phyloP scores from a whole-genome alignment of 2,888 invertebrate genomes.

The Prenolepis imparis region DNA sequence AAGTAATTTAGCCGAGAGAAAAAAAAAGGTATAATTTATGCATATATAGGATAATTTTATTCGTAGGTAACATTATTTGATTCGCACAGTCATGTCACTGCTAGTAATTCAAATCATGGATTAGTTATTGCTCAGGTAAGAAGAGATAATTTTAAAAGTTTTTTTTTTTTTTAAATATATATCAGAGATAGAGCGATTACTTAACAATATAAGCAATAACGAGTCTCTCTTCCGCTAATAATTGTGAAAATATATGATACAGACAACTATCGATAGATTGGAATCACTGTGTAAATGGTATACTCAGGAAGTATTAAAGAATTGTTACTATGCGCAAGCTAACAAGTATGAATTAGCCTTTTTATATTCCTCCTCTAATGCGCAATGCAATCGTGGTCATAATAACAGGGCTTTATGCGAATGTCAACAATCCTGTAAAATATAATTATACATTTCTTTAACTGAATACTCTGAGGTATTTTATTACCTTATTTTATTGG shows the following conservation, averaged over 20 bases:
- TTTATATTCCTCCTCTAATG: conserved; percentile 81
- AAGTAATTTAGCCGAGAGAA: conserved; percentile 17
- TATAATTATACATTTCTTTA: conserved; percentile 42
- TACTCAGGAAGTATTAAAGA: conserved; percentile 83
- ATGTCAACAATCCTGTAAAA: conserved; percentile 61
- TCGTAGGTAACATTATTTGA: conserved; percentile 87
- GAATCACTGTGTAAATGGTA: conserved; percentile 87
- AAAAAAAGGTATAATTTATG: not conserved
- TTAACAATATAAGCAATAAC: conserved; percentile 5
- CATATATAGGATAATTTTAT: conserved; percentile 25
- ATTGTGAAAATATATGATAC: conserved; percentile 55
- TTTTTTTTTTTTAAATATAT: conserved; percentile 19
- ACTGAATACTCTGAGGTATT: conserved; percentile 11
- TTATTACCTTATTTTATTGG: conserved; percentile 53
- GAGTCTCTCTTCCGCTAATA: not conserved
- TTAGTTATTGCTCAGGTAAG: conserved; percentile 87
- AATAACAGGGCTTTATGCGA: conserved; percentile 56
- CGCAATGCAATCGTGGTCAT: conserved; percentile 68
- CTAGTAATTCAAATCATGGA: conserved; percentile 85
- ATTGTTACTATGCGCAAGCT: conserved; percentile 85
- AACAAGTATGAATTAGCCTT: conserved; percentile 87
- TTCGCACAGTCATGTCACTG: conserved; percentile 85
- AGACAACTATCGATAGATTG: conserved; percentile 81
- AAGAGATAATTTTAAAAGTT: conserved; percentile 22
- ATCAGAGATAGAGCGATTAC: not conserved